Conservation (phyloP, 1,140 invertebrate species). For the Vanessa atalanta region DNA sequence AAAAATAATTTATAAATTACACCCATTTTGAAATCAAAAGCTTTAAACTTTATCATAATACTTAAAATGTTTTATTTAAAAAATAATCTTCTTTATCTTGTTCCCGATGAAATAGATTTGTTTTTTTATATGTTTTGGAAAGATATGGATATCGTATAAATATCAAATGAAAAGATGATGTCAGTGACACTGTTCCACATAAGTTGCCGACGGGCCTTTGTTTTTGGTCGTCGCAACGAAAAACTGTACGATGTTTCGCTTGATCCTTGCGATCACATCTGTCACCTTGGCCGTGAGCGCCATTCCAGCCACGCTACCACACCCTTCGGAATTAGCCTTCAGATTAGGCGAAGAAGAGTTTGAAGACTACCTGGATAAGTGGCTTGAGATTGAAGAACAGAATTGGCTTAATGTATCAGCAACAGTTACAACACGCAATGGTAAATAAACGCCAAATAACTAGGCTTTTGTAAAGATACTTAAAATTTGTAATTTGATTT, state of each 20-base stretch:
- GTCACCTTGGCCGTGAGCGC: constrained; percentile 31
- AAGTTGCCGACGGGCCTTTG: not conserved
- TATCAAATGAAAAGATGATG: constrained; percentile 6
- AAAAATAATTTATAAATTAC: not conserved
- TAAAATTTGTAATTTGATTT: not conserved
- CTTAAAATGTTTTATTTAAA: not conserved
- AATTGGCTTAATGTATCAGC: constrained; percentile 48
- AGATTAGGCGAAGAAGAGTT: constrained; percentile 66
- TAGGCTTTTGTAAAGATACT: too few species aligned
- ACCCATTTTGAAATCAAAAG: not conserved
- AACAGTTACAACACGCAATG: constrained; percentile 40
- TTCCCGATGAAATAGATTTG: not conserved
- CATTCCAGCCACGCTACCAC: constrained; percentile 39
- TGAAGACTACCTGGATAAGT: constrained; percentile 67
- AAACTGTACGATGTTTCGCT: constrained; percentile 29
- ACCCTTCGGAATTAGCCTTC: constrained; percentile 53
- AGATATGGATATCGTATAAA: constrained; percentile 35
- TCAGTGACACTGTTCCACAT: constrained; percentile 15
- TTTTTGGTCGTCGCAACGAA: not conserved
- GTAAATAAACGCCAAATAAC: constrained; percentile 39
- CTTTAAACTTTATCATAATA: constrained; percentile 2
- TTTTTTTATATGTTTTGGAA: not conserved
- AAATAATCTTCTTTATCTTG: constrained; percentile 13
- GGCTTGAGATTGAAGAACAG: constrained; percentile 57
- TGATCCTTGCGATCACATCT: constrained; percentile 14